Conservation (phyloP, 2,797 vertebrate genomes). For the Poecilia gillii region DNA sequence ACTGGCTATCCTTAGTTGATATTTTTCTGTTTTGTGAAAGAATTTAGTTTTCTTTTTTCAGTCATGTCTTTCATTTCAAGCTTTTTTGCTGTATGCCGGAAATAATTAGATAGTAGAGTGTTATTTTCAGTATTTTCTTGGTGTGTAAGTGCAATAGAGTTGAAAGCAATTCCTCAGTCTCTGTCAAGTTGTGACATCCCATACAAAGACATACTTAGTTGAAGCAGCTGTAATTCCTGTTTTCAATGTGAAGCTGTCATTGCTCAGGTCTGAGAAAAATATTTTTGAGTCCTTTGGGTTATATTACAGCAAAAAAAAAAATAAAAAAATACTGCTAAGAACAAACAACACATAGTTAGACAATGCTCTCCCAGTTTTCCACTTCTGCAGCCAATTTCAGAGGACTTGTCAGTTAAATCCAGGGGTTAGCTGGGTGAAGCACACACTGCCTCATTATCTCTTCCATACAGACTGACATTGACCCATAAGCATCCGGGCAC, state of each 20-base stretch:
- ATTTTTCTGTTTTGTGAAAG: background rate
- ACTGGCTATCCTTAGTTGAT: background rate
- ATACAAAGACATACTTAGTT: constrained; percentile 15
- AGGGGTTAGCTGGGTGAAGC: constrained; percentile 44
- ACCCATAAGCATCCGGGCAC: constrained; percentile 20
- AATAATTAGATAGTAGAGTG: background rate
- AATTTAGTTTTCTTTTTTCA: background rate
- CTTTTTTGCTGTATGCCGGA: background rate
- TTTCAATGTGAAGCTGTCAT: constrained; percentile 6
- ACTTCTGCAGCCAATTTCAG: constrained; percentile 38
- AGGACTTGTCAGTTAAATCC: constrained; percentile 33
- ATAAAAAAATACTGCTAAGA: background rate
- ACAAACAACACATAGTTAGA: constrained; percentile 12
- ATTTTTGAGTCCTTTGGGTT: background rate
- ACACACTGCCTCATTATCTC: constrained; percentile 59
- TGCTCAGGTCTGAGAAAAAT: constrained; percentile 17
- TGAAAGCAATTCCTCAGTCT: constrained; percentile 24
- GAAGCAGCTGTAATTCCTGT: constrained; percentile 14
- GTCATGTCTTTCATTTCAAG: background rate
- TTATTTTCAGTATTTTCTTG: constrained; percentile 15
- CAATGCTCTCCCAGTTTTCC: constrained; percentile 35
- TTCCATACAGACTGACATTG: constrained; percentile 32
- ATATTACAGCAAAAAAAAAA: background rate
- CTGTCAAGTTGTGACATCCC: constrained; percentile 31
- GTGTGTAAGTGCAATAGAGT: constrained; percentile 4